These are phyloP conservation scores for Sialis lutaria DNA, from an alignment of 2,888 invertebrate species.

Conservation along the genomic window DNA sequence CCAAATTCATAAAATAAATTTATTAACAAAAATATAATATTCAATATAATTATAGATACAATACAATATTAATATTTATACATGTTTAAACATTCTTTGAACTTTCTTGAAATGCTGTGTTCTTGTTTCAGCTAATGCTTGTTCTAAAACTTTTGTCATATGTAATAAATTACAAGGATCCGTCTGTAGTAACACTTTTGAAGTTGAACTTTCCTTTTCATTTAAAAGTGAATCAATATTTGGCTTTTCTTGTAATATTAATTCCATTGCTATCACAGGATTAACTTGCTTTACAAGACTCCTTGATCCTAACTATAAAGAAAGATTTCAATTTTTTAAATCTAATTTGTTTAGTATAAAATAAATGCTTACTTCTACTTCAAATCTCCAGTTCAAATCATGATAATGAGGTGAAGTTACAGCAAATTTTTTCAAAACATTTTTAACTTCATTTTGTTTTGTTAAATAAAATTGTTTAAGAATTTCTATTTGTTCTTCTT, in stretches of 20 bases:
- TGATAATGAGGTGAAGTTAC: slow-evolving; percentile 30
- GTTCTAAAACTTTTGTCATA: slow-evolving; percentile 41
- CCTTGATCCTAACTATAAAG: slow-evolving; percentile 34
- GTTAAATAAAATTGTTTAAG: slow-evolving; percentile 39
- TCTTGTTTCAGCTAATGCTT: slow-evolving; percentile 40
- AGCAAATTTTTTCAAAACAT: slow-evolving; percentile 28
- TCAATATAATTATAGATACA: background rate
- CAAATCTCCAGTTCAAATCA: slow-evolving; percentile 48
- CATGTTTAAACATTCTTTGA: slow-evolving; percentile 17
- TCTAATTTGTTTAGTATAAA: background rate
- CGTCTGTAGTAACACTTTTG: slow-evolving; percentile 28
- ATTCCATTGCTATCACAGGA: slow-evolving; percentile 39
- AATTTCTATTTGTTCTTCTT: slow-evolving; percentile 36
- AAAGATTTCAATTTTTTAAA: background rate
- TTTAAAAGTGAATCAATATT: slow-evolving; percentile 11
- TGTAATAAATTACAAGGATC: slow-evolving; percentile 43
- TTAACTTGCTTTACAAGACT: slow-evolving; percentile 36
- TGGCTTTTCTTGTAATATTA: slow-evolving; percentile 21
- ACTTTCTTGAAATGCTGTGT: slow-evolving; percentile 27
- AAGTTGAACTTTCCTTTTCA: background rate
- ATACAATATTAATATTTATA: background rate
- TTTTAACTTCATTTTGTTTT: slow-evolving; percentile 34
- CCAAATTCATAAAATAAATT: background rate
- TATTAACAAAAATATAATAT: background rate
- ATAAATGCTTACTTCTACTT: slow-evolving; percentile 31